Base-by-base conservation (phyloP, 2,113 vertebrate species). In the Thalassoma bifasciatum region DNA sequence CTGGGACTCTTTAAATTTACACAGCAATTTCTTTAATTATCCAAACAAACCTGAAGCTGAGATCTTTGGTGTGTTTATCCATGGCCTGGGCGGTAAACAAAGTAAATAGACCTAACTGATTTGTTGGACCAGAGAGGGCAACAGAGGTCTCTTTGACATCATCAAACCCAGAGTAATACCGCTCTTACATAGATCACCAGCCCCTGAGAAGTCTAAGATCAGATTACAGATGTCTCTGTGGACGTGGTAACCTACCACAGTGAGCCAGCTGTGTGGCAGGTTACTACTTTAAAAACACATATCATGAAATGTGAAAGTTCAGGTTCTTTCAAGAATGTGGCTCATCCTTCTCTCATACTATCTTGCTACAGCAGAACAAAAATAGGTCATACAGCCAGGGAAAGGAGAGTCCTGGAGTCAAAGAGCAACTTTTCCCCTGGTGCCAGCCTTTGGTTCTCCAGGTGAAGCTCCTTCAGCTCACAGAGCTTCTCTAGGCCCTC, bases 371-470 rank as follows among this genome's bases (percentile, higher is more conserved):
- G 38, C 37, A 51, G 42, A 50, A 61, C 50, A 46, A 84, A 85
- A 87, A 74, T 81, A 77, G 80, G 85, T 88, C 96, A 96, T 94
- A 99, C 98, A 73, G 95, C 88, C 10, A 99, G 83, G 50, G 96
- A 93, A 56, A 66, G 87, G 60, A 99, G 95, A 72, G 94, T 96
- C 85, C 90, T 89, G 64, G 96, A 95, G 90, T 98, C 97, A 95
- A 98, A 96, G 63, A 96, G 88, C 79, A 99, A 94, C 93, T 96
- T 98, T 88, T 98, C 94, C 83, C 96, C 96, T 16, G 81, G 86
- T 26, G 94, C 93, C 72, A 99, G 95, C 81, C 88, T 95, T 78
- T 99, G 98, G 84, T 86, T 96, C 92, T 99, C 96, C 89, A 98
- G 59, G 80, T 98, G 97, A 66, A 99, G 94, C 86, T 99, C 98